Evolutionary conservation across 2,888 invertebrate species (phyloP).

Genomic region (Lordiphosa andalusiaca): DNA sequence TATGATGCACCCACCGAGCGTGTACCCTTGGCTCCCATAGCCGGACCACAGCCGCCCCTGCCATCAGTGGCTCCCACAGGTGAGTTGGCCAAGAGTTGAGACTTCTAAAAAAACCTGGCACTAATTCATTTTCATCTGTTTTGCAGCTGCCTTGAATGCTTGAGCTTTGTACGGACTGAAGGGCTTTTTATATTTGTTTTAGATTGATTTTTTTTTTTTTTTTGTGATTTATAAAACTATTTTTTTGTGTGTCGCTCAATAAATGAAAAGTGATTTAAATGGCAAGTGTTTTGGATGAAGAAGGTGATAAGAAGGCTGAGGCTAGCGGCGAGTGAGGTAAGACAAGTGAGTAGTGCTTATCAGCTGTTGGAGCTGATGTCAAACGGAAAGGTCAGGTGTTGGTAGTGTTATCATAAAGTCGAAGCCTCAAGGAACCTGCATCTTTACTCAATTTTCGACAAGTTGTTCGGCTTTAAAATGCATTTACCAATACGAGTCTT

Average conservation of each 20-base stretch:
- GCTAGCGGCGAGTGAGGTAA: neutral
- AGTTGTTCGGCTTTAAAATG: too few species aligned
- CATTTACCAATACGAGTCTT: too few species aligned
- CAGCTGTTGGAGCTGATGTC: too few species aligned
- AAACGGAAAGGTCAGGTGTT: too few species aligned
- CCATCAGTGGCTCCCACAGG: conserved; percentile 6
- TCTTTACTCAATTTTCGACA: too few species aligned
- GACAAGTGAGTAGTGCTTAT: neutral
- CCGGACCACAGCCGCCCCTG: conserved; percentile 16
- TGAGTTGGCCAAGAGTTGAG: neutral
- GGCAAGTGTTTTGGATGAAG: neutral
- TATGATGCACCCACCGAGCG: conserved; percentile 67
- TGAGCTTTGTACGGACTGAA: neutral
- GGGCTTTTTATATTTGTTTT: too few species aligned
- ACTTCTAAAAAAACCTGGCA: neutral
- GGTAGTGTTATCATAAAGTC: too few species aligned
- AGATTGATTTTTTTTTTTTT: conserved; percentile 16
- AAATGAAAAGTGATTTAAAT: conserved; percentile 20
- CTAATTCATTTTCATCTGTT: conserved; percentile 8
- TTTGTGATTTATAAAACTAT: conserved; percentile 27
- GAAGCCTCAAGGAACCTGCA: too few species aligned
- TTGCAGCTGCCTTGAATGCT: conserved; percentile 20
- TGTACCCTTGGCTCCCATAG: conserved; percentile 70
- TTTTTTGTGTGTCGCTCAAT: conserved; percentile 11
- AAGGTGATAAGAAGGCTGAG: conserved; percentile 3